Conservation (phyloP, 2,113 vertebrate genomes). For the Chlorocebus sabaeus region DNA sequence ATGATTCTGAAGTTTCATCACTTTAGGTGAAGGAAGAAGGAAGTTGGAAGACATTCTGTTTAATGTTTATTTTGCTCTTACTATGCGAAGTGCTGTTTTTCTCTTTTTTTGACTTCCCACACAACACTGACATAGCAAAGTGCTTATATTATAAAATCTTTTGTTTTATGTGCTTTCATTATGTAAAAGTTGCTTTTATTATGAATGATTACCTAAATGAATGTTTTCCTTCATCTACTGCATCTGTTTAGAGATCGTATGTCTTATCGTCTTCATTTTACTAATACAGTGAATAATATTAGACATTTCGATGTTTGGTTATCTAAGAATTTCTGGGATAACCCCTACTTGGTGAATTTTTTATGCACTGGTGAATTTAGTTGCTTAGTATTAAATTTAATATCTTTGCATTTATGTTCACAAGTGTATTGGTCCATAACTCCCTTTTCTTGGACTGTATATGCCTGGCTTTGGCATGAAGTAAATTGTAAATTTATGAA, state of each 20-base stretch:
- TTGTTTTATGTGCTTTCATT: not conserved
- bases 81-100: not conserved
- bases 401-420: not conserved
- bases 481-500: not conserved
- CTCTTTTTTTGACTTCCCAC: not conserved
- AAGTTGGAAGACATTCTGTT: not conserved
- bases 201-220: not conserved
- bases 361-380: not conserved
- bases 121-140: too few relatives aligned
- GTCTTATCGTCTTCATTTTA: not conserved
- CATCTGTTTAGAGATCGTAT: not conserved
- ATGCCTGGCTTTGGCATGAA: not conserved
- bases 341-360: not conserved
- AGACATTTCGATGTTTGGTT: not conserved
- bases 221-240: not conserved
- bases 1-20: not conserved
- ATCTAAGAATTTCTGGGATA: not conserved
- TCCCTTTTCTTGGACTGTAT: not conserved
- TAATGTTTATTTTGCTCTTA: not conserved
- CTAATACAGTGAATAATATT: not conserved
- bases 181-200: not conserved
- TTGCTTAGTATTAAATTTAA: not conserved
- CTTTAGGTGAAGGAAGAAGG: not conserved
- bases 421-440: not conserved
- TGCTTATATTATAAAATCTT: not conserved